Evolutionary conservation across 2,797 vertebrate genomes (phyloP).

Genomic region (Chelon labrosus): DNA sequence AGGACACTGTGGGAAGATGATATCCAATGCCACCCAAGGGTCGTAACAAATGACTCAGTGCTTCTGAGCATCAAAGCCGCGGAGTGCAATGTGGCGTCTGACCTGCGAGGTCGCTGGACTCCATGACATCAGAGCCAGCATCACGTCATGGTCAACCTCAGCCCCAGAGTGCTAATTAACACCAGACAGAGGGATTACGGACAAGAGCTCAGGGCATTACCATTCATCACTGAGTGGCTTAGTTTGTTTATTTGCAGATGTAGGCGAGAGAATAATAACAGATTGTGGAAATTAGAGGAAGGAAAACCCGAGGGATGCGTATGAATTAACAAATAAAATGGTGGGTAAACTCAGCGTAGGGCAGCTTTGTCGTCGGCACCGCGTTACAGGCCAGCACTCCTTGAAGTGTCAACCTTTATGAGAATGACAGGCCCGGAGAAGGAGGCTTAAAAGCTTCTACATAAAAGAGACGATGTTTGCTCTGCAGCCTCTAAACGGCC

Average conservation of each 20-base stretch:
- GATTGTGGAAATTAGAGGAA: constrained; percentile 67
- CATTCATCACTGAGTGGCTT: constrained; percentile 75
- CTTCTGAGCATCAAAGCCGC: constrained; percentile 73
- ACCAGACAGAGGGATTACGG: constrained; percentile 78
- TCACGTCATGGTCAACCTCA: constrained; percentile 82
- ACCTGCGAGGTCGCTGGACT: constrained; percentile 78
- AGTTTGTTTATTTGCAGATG: constrained; percentile 79
- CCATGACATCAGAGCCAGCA: constrained; percentile 82
- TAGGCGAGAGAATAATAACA: constrained; percentile 69
- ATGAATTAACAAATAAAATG: constrained; percentile 61
- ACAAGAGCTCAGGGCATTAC: constrained; percentile 75
- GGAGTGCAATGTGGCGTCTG: constrained; percentile 77
- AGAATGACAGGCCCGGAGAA: constrained; percentile 65
- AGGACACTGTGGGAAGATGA: constrained; percentile 55
- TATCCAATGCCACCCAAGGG: constrained; percentile 73
- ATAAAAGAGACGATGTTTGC: constrained; percentile 83
- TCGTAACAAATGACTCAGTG: constrained; percentile 73
- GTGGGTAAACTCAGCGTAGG: constrained; percentile 49
- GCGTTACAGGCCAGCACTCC: constrained; percentile 52
- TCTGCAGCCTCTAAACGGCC: constrained; percentile 79
- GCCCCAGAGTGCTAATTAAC: constrained; percentile 82
- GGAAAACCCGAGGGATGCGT: constrained; percentile 52
- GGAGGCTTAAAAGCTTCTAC: constrained; percentile 78
- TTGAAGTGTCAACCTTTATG: constrained; percentile 81
- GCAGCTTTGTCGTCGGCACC: constrained; percentile 33